These are phyloP conservation scores for Perizoma flavofasciatum DNA, from an alignment of 2,888 invertebrate species.

Conservation along the genomic window DNA sequence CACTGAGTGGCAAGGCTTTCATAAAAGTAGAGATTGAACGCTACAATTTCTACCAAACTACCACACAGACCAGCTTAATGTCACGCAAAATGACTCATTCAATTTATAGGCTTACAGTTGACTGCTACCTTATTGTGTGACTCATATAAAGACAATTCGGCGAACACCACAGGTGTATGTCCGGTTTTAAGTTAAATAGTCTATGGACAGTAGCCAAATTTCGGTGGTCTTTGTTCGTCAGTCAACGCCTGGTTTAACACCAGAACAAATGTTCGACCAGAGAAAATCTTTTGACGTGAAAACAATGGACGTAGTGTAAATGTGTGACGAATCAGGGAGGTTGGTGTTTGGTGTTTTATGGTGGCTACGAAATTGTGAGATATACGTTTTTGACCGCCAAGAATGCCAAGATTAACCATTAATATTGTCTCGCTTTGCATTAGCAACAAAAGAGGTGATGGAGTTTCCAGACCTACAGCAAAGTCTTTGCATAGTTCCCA, in stretches of 20 bases:
- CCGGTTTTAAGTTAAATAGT: slow-evolving; percentile 56
- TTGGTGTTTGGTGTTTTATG: slow-evolving; percentile 23
- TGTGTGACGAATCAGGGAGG: slow-evolving; percentile 61
- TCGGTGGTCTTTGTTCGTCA: slow-evolving; percentile 67
- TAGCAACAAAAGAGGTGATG: no score
- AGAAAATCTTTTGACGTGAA: slow-evolving; percentile 72
- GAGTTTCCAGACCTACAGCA: no score
- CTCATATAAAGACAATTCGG: slow-evolving; percentile 47
- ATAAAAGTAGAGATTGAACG: neutral
- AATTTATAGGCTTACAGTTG: slow-evolving; percentile 11
- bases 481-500: no score
- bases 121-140: slow-evolving; percentile 34
- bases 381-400: slow-evolving; percentile 1
- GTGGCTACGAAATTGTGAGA: slow-evolving; percentile 7
- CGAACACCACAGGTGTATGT: slow-evolving; percentile 48
- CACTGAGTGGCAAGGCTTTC: neutral
- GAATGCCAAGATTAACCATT: neutral
- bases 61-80: slow-evolving; percentile 30
- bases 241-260: slow-evolving; percentile 64
- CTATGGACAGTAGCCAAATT: slow-evolving; percentile 51
- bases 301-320: slow-evolving; percentile 70
- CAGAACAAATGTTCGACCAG: slow-evolving; percentile 68
- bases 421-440: slow-evolving; percentile 2
- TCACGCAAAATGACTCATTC: slow-evolving; percentile 30
- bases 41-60: slow-evolving; percentile 8